Percentiles rank a stretch among this genome's conserved stretches.
phyloP scores from a whole-genome alignment of 2,113 vertebrate species.

The Nerophis ophidion region DNA sequence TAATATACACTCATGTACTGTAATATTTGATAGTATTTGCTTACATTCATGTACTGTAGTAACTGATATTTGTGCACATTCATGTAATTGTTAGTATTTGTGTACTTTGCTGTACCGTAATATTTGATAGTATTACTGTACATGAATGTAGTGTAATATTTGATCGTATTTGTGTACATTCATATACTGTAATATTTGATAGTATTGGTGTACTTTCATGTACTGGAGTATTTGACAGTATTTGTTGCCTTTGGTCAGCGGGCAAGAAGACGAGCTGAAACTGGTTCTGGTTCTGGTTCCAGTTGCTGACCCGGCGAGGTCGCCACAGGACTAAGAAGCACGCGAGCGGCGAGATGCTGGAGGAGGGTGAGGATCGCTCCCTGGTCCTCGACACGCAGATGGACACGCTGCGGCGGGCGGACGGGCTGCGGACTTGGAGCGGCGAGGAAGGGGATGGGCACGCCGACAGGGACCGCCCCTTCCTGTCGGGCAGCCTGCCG shows the following conservation, averaged over 20 bases:
- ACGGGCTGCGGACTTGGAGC: conserved; percentile 21
- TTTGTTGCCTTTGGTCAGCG: conserved; percentile 68
- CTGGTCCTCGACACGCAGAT: conserved; percentile 56
- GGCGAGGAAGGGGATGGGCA: conserved; percentile 26
- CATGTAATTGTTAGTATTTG: too few species aligned
- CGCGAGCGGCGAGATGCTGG: conserved; percentile 32
- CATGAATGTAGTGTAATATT: too few species aligned
- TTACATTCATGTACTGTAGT: too few species aligned
- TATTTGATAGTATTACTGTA: too few species aligned
- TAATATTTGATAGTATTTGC: too few species aligned
- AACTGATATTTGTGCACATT: too few species aligned
- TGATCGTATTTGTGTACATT: too few species aligned
- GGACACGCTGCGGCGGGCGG: conserved; percentile 40
- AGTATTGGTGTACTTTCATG: too few species aligned
- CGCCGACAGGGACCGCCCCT: conserved; percentile 24
- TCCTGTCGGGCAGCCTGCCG: conserved; percentile 22
- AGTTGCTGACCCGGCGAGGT: conserved; percentile 70
- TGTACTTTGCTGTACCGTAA: too few species aligned
- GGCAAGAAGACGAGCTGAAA: conserved; percentile 17
- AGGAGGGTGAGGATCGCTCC: conserved; percentile 45
- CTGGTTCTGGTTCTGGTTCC: conserved; percentile 41
- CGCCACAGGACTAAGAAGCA: conserved; percentile 65
- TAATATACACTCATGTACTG: too few species aligned
- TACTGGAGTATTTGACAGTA: too few species aligned
- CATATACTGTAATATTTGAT: too few species aligned